Percentiles rank a stretch among this genome's conserved stretches.
phyloP scores from a whole-genome alignment of 2,888 invertebrate species.

The Noctua janthe region DNA sequence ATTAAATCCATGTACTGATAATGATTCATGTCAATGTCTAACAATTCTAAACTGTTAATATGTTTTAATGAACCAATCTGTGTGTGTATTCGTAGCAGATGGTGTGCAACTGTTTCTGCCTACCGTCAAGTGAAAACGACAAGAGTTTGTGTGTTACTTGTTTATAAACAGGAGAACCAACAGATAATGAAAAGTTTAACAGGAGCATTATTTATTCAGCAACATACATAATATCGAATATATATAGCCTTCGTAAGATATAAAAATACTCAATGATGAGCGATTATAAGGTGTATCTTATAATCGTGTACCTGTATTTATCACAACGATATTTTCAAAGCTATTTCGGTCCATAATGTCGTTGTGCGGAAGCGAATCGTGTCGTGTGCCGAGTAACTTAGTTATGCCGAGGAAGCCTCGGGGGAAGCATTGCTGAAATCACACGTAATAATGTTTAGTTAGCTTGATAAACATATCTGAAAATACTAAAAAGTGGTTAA shows the following conservation, averaged over 20 bases:
- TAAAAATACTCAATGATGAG: not conserved
- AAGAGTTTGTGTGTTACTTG: not conserved
- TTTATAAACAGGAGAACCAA: no score
- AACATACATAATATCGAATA: not conserved
- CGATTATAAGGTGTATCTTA: no score
- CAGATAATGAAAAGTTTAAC: not conserved
- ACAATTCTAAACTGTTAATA: not conserved
- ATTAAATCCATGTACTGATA: not conserved
- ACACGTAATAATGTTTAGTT: not conserved
- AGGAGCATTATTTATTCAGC: not conserved
- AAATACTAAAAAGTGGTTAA: not conserved
- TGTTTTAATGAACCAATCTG: not conserved
- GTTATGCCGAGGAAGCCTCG: constrained; percentile 15
- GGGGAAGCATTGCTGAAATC: not conserved
- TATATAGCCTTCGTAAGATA: not conserved
- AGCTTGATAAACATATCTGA: not conserved
- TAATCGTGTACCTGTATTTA: not conserved
- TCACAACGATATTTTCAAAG: constrained; percentile 8
- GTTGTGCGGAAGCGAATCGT: constrained; percentile 22
- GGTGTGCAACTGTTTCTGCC: not conserved
- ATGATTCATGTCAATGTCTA: no score
- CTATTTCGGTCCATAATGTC: constrained; percentile 28
- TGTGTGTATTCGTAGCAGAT: not conserved
- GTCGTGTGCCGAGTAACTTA: constrained; percentile 11
- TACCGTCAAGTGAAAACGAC: not conserved